Conservation (phyloP, 2,888 invertebrate genomes). For the Doris montereyensis region DNA sequence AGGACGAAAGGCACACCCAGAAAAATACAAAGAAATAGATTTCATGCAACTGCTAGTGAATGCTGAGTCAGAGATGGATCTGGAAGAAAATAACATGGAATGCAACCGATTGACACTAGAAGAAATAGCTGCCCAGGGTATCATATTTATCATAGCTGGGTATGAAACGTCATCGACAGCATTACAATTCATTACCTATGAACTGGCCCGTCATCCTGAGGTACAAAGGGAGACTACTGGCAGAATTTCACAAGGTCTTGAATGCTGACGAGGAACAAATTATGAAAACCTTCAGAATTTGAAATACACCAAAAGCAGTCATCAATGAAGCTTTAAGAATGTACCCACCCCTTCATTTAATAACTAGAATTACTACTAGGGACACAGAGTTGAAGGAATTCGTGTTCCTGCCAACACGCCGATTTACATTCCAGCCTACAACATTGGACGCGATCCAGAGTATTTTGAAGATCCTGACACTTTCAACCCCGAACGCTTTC, state of each 20-base stretch:
- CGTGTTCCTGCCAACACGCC: conserved; percentile 30
- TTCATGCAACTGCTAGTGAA: conserved; percentile 29
- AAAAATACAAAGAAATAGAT: too few species aligned
- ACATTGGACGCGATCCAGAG: conserved; percentile 35
- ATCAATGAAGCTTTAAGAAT: conserved; percentile 41
- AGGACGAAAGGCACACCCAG: too few species aligned
- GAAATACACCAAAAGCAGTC: conserved; percentile 34
- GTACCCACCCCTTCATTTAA: conserved; percentile 32
- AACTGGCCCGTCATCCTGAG: conserved; percentile 33
- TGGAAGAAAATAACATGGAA: too few species aligned
- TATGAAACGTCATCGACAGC: conserved; percentile 27
- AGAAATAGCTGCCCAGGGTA: conserved; percentile 29
- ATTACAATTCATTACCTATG: conserved; percentile 36
- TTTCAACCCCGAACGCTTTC: conserved; percentile 30
- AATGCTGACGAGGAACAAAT: too few species aligned
- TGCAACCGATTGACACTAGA: conserved; percentile 21
- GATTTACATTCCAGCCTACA: conserved; percentile 35
- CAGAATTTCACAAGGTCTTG: too few species aligned
- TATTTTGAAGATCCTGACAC: conserved; percentile 26
- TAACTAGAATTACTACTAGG: conserved; percentile 23
- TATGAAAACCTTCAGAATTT: conserved; percentile 33
- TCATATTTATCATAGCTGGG: conserved; percentile 38
- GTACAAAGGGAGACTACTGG: conserved; percentile 28
- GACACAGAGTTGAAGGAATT: conserved; percentile 24
- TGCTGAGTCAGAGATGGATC: too few species aligned